These are phyloP conservation scores for Gallinago media DNA, from an alignment of 2,113 vertebrate genomes.

Conservation along the genomic window DNA sequence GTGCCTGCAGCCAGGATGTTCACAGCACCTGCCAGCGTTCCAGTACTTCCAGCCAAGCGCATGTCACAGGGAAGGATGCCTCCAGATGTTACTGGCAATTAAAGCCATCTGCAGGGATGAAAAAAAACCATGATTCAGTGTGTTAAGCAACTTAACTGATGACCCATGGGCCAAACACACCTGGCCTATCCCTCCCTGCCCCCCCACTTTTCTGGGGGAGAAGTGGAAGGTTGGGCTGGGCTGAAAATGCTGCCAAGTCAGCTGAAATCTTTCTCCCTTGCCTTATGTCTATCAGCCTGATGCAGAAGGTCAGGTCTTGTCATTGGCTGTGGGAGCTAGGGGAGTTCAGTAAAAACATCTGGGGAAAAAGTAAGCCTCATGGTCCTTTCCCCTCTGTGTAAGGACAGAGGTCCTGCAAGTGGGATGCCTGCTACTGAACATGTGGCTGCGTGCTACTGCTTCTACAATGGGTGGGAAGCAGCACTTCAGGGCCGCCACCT, in stretches of 20 bases:
- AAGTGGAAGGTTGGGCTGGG: background rate
- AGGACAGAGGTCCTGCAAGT: background rate
- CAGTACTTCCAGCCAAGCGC: background rate
- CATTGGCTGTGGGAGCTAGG: background rate
- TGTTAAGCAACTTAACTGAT: background rate
- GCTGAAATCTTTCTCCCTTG: background rate
- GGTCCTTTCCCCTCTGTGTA: background rate
- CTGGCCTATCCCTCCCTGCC: background rate
- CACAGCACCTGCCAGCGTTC: background rate
- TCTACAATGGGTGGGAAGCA: background rate
- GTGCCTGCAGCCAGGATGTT: background rate
- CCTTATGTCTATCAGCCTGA: background rate
- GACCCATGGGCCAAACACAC: background rate
- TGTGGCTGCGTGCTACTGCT: fast-evolving
- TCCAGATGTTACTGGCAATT: background rate
- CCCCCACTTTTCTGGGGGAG: fast-evolving
- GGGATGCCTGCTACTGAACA: fast-evolving
- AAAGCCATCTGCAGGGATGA: background rate
- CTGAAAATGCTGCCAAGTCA: background rate
- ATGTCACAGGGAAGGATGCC: fast-evolving
- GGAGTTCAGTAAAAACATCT: background rate
- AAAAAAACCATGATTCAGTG: background rate
- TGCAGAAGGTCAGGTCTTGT: background rate
- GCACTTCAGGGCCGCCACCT: background rate
- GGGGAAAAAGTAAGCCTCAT: background rate